These are phyloP conservation scores for Holcopasites calliopsidis DNA, from an alignment of 1,140 invertebrate species.

Conservation along the genomic window DNA sequence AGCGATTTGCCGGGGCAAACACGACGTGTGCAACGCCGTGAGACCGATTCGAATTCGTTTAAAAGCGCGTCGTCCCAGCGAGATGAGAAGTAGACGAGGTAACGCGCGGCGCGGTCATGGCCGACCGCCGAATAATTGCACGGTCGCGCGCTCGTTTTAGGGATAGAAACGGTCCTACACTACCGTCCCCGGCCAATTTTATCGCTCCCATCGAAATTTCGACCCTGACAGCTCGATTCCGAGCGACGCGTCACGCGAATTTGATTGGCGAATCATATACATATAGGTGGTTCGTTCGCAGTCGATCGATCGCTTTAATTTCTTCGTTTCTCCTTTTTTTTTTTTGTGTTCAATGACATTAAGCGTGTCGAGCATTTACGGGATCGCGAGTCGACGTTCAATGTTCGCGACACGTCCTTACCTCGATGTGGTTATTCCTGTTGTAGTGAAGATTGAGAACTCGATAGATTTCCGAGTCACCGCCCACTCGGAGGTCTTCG, in stretches of 20 bases:
- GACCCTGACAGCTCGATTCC: slow-evolving; percentile 18
- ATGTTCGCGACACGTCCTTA: slow-evolving; percentile 81
- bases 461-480: slow-evolving; percentile 98
- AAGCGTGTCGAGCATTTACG: neutral
- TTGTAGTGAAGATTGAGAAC: slow-evolving; percentile 99
- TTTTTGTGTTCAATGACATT: no score
- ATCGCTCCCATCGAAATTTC: slow-evolving; percentile 14
- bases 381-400: neutral
- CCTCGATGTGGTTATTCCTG: slow-evolving; percentile 99
- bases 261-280: slow-evolving; percentile 30
- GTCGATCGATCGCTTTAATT: slow-evolving; percentile 40
- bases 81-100: neutral
- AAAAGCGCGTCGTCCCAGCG: neutral
- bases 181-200: slow-evolving; percentile 2
- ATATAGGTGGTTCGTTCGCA: no score
- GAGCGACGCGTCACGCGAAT: neutral
- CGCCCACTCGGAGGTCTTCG: slow-evolving; percentile 95
- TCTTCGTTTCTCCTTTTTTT: slow-evolving; percentile 6
- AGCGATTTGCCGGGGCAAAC: slow-evolving; percentile 23
- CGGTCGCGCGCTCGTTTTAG: neutral
- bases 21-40: neutral
- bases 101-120: neutral
- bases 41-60: slow-evolving; percentile 19
- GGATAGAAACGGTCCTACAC: neutral
- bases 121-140: slow-evolving; percentile 35